Conservation (phyloP, 2,113 vertebrate genomes). For the Tachysurus fulvidraco region DNA sequence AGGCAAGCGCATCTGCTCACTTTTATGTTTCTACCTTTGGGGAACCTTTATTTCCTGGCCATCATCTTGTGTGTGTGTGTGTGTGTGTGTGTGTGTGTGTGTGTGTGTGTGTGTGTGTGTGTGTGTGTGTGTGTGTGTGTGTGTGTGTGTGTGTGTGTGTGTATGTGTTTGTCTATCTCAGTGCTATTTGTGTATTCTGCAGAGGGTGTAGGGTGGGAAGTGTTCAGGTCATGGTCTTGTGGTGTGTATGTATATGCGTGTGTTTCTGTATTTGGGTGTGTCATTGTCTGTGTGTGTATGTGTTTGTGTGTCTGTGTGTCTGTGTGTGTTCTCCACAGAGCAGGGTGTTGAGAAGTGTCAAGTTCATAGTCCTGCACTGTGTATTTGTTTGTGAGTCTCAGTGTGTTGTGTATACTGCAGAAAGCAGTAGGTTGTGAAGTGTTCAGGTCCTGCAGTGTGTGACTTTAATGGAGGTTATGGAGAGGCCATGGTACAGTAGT, state of each 20-base stretch:
- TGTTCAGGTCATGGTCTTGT: no score
- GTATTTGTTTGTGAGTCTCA: neutral
- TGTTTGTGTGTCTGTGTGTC: neutral
- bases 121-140: no score
- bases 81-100: neutral
- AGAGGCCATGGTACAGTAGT: constrained; percentile 54
- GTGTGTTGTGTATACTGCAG: neutral
- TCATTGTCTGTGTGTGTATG: neutral
- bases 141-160: neutral
- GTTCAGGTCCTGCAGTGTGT: constrained; percentile 32
- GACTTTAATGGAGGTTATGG: constrained; percentile 58
- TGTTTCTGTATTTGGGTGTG: no score
- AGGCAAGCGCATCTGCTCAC: neutral
- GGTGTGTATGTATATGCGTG: no score
- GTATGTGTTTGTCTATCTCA: no score
- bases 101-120: neutral
- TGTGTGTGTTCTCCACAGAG: neutral
- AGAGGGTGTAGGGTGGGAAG: no score
- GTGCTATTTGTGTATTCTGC: no score
- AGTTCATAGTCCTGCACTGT: neutral
- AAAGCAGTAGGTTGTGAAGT: neutral
- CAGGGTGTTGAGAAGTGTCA: constrained; percentile 28
- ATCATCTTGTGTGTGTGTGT: neutral
- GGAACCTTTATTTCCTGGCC: constrained; percentile 4
- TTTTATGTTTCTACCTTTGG: constrained; percentile 24